These are phyloP conservation scores for Jaculus jaculus DNA, from an alignment of 2,113 vertebrate species.

Conservation along the genomic window DNA sequence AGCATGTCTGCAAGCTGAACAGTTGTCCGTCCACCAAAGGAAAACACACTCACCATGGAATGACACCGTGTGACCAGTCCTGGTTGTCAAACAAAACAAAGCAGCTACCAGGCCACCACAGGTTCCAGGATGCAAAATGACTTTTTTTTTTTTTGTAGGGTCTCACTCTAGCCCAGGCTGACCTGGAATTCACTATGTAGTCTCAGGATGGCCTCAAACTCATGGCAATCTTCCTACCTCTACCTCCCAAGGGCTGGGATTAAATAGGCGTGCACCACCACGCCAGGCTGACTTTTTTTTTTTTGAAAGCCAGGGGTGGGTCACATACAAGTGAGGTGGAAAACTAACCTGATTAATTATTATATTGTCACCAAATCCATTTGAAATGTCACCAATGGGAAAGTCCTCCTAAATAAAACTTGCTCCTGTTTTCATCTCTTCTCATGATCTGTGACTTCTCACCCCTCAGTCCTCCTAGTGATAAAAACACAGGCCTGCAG, in stretches of 20 bases:
- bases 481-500: background rate
- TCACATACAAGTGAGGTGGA: background rate
- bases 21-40: background rate
- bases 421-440: background rate
- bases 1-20: background rate
- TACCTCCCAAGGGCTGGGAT: no score
- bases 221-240: no score
- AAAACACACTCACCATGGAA: constrained; percentile 9
- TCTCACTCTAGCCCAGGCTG: no score
- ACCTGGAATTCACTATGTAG: no score
- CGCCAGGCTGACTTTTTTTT: background rate
- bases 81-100: constrained; percentile 38
- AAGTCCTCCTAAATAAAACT: constrained; percentile 1
- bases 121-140: background rate
- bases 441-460: background rate
- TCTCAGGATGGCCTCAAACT: no score
- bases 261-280: no score
- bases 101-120: background rate
- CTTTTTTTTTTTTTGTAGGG: background rate
- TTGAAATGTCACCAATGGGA: background rate
- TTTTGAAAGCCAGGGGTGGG: background rate
- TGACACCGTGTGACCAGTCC: background rate
- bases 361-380: background rate
- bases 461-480: background rate
- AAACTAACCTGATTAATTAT: background rate